These are phyloP conservation scores for Sakesphorus luctuosus DNA, from an alignment of 2,113 vertebrate genomes.

Conservation along the genomic window DNA sequence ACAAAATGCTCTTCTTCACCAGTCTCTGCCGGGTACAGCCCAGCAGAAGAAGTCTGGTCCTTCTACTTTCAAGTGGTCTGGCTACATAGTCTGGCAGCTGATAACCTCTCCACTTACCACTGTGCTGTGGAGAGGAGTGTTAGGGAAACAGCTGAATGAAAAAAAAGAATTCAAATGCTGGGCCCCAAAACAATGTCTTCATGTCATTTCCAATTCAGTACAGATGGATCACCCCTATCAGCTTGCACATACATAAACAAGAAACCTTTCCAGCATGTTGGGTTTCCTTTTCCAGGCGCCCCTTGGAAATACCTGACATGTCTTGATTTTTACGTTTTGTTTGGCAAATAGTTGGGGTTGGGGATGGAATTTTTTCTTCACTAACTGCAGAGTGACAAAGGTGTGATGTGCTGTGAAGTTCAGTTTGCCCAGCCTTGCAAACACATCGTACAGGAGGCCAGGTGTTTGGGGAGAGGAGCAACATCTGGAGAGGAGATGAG, in stretches of 20 bases:
- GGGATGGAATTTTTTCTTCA: neutral
- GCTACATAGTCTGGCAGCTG: constrained; percentile 16
- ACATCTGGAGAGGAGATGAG: constrained; percentile 28
- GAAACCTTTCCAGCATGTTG: neutral
- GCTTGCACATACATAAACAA: neutral
- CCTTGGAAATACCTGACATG: neutral
- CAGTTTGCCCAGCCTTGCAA: neutral
- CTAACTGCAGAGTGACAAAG: neutral
- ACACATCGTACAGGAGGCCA: neutral
- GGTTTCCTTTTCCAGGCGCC: neutral
- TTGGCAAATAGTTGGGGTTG: neutral
- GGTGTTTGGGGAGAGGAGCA: neutral
- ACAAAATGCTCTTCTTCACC: constrained; percentile 2
- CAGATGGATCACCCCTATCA: neutral
- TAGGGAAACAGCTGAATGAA: neutral
- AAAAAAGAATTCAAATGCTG: neutral
- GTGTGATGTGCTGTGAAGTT: neutral
- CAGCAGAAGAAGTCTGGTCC: constrained; percentile 11
- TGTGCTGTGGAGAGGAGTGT: neutral
- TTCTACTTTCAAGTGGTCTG: constrained; percentile 55
- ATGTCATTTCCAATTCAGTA: neutral
- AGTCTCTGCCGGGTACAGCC: neutral
- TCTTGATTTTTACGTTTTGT: neutral
- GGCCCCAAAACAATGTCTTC: neutral
- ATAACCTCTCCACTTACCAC: neutral